Conservation (phyloP, 1,140 invertebrate genomes). For the Catajapyx aquilonaris region DNA sequence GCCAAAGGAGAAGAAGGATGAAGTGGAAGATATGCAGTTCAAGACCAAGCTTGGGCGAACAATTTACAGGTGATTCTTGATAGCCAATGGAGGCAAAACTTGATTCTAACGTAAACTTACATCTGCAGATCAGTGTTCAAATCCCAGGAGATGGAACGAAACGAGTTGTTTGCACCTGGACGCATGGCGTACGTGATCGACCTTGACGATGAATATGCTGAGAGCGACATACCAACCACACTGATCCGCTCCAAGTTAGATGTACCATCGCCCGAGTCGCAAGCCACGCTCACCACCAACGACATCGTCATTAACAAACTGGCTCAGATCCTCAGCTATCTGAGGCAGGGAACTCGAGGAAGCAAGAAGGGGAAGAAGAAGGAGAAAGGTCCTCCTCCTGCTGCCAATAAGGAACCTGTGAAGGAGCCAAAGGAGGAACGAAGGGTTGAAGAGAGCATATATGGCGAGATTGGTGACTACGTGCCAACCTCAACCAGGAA, state of each 20-base stretch:
- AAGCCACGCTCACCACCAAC: conserved; percentile 72
- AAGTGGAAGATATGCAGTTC: conserved; percentile 51
- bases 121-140: conserved; percentile 21
- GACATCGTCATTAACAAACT: conserved; percentile 93
- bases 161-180: conserved; percentile 87
- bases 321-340: conserved; percentile 87
- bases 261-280: conserved; percentile 50
- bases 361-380: conserved; percentile 56
- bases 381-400: conserved; percentile 16
- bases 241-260: conserved; percentile 87
- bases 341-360: conserved; percentile 56
- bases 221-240: conserved; percentile 89
- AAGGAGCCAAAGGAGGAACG: neutral
- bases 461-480: conserved; percentile 87
- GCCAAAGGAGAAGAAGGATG: conserved; percentile 28
- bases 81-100: no score
- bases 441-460: conserved; percentile 66
- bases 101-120: conserved; percentile 7
- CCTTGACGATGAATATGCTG: conserved; percentile 70
- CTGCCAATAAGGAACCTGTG: conserved; percentile 13
- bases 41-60: conserved; percentile 55
- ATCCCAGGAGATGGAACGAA: conserved; percentile 32
- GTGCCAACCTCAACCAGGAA: conserved; percentile 28
- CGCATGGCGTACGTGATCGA: conserved; percentile 98
- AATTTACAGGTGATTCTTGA: conserved; percentile 37